Base-by-base conservation (phyloP, 1,140 invertebrate species). In the Musca domestica region DNA sequence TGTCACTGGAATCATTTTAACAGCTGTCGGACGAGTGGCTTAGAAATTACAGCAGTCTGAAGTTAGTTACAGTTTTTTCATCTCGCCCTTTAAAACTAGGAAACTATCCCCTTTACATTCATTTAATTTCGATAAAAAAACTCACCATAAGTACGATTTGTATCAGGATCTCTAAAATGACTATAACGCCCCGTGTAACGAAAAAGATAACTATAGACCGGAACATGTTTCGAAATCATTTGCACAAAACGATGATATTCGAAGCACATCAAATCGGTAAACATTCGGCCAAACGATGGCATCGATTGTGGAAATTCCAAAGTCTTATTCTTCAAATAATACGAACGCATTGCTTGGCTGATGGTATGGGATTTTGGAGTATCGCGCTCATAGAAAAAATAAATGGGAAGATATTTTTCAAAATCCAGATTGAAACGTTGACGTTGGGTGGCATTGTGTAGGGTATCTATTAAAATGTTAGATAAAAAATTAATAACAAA, bases 161-260 rank as follows among this genome's bases (percentile, higher is more conserved):
- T 76, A n/a, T 80, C 76, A 22, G 74, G 73, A 82, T 77, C 84
- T 70, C 81, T 73, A 20, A 81, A 79, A 64, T 84, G 83, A 73
- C 86, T 87, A 52, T 83, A 85, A 52, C 85, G 81, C 25, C 86
- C 86, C 69, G 84, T 82, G 66, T 85, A 87, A 0, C 80, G 79
- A 54, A 87, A 87, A 22, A 82, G 68, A 70, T 88, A 88, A 4
- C 83, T 85, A 67, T 86, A 87, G 2, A 87, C 82, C 2, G 74
- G 76, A 9, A 75, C 84, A 19, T 82, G 74, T 1, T 80, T 71
- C 0, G 84, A 75, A 22, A 87, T 73, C 2, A 87, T 27, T 49
- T 84, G 82, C 1, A 82, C 77, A 27, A 82, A 80, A 17, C 83
- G 79, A 75, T 87, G 80, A 23, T 83, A 81, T 6, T 75, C 75